phyloP scores from a whole-genome alignment of 2,888 invertebrate species.

The Agrochola circellaris region DNA sequence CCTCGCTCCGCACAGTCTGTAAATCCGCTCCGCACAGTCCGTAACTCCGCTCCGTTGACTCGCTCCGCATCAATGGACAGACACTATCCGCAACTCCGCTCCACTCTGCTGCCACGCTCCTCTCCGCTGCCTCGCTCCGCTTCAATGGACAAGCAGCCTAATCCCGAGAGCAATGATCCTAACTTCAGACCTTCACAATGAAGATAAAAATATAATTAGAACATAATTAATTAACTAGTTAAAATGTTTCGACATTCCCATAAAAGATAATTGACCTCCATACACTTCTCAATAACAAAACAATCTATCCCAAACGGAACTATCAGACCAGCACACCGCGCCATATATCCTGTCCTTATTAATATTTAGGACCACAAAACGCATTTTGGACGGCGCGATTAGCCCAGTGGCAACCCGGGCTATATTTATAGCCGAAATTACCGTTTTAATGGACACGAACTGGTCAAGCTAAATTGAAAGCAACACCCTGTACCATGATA shows the following conservation, averaged over 20 bases:
- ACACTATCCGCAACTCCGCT: too few species aligned
- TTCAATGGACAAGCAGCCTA: too few species aligned
- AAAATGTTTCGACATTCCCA: neutral
- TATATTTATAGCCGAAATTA: constrained; percentile 76
- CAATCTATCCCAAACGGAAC: constrained; percentile 43
- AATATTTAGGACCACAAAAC: constrained; percentile 71
- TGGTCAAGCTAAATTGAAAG: constrained; percentile 73
- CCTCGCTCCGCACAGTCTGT: too few species aligned
- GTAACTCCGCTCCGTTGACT: too few species aligned
- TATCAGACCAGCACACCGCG: constrained; percentile 52
- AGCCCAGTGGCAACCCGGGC: constrained; percentile 66
- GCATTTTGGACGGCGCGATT: constrained; percentile 71
- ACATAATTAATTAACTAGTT: neutral
- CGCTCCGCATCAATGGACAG: too few species aligned
- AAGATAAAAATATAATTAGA: too few species aligned
- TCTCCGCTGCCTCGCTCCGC: too few species aligned
- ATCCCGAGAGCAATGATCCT: neutral
- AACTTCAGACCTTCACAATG: neutral
- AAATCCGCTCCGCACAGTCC: too few species aligned
- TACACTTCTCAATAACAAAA: constrained; percentile 29
- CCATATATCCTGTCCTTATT: constrained; percentile 64
- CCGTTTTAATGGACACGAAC: constrained; percentile 74
- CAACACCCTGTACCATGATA: constrained; percentile 67
- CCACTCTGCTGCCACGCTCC: too few species aligned
- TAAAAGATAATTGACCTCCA: constrained; percentile 16